These are phyloP conservation scores for Apamea anceps DNA, from an alignment of 2,888 invertebrate genomes.

Conservation along the genomic window DNA sequence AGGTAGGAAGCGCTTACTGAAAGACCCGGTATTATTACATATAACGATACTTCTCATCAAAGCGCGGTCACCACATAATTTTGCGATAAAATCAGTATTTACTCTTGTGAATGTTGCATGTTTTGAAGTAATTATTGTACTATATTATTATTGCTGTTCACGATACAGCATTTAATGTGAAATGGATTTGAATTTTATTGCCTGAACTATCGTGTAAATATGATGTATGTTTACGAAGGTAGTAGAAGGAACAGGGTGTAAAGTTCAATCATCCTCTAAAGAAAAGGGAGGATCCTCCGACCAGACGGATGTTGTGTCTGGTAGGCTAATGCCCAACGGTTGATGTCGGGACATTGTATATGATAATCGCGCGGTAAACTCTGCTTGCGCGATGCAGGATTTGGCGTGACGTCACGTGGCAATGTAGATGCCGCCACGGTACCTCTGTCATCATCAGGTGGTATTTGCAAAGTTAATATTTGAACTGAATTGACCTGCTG, in stretches of 20 bases:
- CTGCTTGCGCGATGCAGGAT: too few species aligned
- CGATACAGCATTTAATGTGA: slow-evolving; percentile 18
- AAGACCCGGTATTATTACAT: too few species aligned
- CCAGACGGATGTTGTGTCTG: too few species aligned
- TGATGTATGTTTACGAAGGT: neutral
- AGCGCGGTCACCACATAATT: neutral
- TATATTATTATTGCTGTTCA: slow-evolving; percentile 3
- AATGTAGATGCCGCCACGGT: too few species aligned
- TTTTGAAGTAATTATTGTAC: slow-evolving; percentile 19
- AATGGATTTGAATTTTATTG: slow-evolving; percentile 30
- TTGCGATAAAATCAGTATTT: slow-evolving; percentile 30
- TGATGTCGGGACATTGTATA: too few species aligned
- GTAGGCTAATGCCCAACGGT: too few species aligned
- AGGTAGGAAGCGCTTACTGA: too few species aligned
- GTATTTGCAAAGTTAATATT: neutral
- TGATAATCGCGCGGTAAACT: too few species aligned
- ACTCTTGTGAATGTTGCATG: slow-evolving; percentile 2
- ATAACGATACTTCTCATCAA: slow-evolving; percentile 3
- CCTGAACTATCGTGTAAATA: neutral
- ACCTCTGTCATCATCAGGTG: neutral
- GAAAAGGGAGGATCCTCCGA: too few species aligned
- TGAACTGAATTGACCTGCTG: neutral
- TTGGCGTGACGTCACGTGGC: too few species aligned
- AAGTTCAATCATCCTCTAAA: too few species aligned
- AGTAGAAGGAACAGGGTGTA: too few species aligned